Evolutionary conservation across 2,797 vertebrate species (phyloP), one percentile per base, ranked within the genome.

Genomic region (Arrhamphus sclerolepis): DNA sequence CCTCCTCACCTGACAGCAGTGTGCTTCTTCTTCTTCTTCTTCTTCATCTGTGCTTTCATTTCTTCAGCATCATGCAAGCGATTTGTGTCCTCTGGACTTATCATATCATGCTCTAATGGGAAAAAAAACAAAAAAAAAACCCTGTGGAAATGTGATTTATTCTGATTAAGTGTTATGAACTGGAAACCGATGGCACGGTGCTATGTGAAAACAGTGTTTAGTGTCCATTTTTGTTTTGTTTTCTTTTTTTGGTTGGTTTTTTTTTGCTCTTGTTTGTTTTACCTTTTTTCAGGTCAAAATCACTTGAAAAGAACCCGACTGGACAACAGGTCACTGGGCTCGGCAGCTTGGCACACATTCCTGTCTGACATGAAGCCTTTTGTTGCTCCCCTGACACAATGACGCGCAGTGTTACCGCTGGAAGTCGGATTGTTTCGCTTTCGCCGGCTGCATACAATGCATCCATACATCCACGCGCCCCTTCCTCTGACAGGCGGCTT

Each of bases 161-260:
- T 65, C 13, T 52, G 11, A 22, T 29, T 21, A 28, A 49, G 78
- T 80, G 81, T 79, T 56, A 1, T 43, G 68, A 73, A 69, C 72
- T 77, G 80, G 81, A 80, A 88, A 75, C 82, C 76, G 82, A 86
- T 85, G 85, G 76, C 62, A 67, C 84, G 84, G 88, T 84, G 85
- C 88, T 88, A 81, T 44, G 73, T 83, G 69, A 70, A 64, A 82
- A 75, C 43, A 14, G 5, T 16, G 59, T 66, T 56, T 53, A 31
- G 50, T 31, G 49, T 81, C 57, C 46, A 8, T 62, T 56, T 29
- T 41, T n/a, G n/a, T n/a, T n/a, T n/a, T n/a, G n/a, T 65, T 20
- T 38, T 28, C 34, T 19, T 38, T 7, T 34, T 55, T 11, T 42
- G 7, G 3, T 34, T 54, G 38, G 31, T 34, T 34, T 34, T 34